Conservation (phyloP, 2,113 vertebrate genomes). For the Stomatorhinus ivindoensis region DNA sequence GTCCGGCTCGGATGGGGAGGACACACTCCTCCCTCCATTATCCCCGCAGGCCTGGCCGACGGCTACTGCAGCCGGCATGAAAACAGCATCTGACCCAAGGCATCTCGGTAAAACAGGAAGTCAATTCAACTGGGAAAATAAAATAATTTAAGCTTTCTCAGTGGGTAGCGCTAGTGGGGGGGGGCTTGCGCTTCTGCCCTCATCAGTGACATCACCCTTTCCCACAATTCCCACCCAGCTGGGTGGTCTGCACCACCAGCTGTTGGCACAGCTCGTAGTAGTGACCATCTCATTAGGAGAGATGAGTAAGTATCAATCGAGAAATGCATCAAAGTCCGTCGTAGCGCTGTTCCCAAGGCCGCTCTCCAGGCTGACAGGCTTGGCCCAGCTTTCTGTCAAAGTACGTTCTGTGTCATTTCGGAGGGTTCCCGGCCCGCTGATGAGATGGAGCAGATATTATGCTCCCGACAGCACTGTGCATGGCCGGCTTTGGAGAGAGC, state of each 20-base stretch:
- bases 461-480: neutral
- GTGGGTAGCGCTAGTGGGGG: neutral
- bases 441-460: neutral
- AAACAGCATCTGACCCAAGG: neutral
- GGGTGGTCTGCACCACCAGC: neutral
- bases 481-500: neutral
- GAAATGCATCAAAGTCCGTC: neutral
- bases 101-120: neutral
- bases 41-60: neutral
- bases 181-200: neutral
- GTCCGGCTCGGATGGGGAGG: neutral
- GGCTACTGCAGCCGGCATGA: neutral
- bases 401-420: neutral
- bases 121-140: neutral
- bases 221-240: neutral
- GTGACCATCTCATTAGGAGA: neutral
- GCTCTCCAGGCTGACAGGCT: neutral
- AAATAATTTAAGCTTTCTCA: neutral
- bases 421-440: neutral
- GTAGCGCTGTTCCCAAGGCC: neutral
- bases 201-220: neutral
- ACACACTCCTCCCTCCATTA: neutral
- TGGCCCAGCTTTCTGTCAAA: neutral
- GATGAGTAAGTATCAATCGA: neutral
- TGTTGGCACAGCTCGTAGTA: neutral